These are phyloP conservation scores for Philopedon plagiatum DNA, from an alignment of 2,888 invertebrate genomes.

Conservation along the genomic window DNA sequence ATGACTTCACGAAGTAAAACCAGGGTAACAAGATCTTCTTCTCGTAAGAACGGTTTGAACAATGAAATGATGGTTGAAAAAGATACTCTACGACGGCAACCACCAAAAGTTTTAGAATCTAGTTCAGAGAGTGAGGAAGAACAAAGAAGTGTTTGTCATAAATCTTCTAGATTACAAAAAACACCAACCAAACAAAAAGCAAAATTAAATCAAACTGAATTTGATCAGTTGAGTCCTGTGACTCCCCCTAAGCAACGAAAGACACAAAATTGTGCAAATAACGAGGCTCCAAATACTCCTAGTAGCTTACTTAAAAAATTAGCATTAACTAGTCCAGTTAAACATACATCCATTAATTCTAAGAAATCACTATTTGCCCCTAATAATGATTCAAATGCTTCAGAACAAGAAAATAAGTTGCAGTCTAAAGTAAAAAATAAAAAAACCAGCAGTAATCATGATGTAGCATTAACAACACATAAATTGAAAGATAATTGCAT, in stretches of 20 bases:
- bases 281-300: slow-evolving; percentile 55
- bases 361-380: slow-evolving; percentile 24
- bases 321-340: slow-evolving; percentile 56
- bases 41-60: slow-evolving; percentile 5
- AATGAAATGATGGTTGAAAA: not conserved
- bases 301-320: slow-evolving; percentile 60
- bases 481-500: not conserved
- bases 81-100: slow-evolving; percentile 1
- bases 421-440: not conserved
- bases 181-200: slow-evolving; percentile 49
- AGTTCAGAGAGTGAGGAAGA: slow-evolving; percentile 51
- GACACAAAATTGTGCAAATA: slow-evolving; percentile 35
- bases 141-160: not conserved
- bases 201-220: slow-evolving; percentile 27
- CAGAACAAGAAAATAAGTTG: not conserved
- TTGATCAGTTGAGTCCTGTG: slow-evolving; percentile 49
- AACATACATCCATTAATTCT: slow-evolving; percentile 11
- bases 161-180: slow-evolving; percentile 7
- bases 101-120: not conserved
- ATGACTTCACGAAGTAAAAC: slow-evolving; percentile 7
- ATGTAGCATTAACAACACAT: not conserved
- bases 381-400: not conserved
- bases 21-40: slow-evolving; percentile 37
- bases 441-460: not conserved
- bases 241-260: slow-evolving; percentile 66